Percentiles rank a stretch among this genome's conserved stretches.
These are phyloP conservation scores for Muricea muricata DNA, from an alignment of 92 coral and sea anemone genomes.

Conservation along the genomic window DNA sequence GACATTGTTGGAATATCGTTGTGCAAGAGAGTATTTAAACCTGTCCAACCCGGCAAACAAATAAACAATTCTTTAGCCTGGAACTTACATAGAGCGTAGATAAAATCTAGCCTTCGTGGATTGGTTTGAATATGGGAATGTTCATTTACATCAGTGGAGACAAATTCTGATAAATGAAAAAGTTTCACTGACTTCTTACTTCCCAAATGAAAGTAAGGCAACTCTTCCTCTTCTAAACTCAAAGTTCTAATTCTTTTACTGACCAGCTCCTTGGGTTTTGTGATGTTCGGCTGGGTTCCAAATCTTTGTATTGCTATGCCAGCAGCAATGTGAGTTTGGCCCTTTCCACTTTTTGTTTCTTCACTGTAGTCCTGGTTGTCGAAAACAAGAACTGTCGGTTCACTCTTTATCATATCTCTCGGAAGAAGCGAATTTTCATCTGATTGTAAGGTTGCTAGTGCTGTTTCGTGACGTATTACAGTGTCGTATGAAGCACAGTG, in stretches of 20 bases:
- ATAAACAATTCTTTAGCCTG: neutral
- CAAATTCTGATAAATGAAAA: conserved; percentile 20
- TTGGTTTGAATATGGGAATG: neutral
- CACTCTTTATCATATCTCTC: conserved; percentile 29
- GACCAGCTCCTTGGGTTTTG: neutral
- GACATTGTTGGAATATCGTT: conserved; percentile 30
- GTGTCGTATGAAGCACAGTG: conserved; percentile 45
- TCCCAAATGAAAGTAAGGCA: conserved; percentile 14
- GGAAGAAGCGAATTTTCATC: neutral
- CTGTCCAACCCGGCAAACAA: conserved; percentile 33
- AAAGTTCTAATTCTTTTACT: conserved; percentile 29
- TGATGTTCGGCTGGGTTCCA: neutral
- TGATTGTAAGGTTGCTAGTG: conserved; percentile 33
- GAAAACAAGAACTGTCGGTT: conserved; percentile 31
- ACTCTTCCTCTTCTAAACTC: conserved; percentile 15
- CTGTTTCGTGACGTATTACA: conserved; percentile 30
- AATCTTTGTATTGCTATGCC: conserved; percentile 30
- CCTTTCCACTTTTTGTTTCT: conserved; percentile 46
- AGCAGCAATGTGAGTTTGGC: conserved; percentile 41
- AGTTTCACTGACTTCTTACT: conserved; percentile 6
- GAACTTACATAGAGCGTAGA: conserved; percentile 21
- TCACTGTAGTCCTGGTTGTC: conserved; percentile 45
- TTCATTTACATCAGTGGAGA: conserved; percentile 28
- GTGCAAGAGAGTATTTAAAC: conserved; percentile 36
- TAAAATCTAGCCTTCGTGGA: conserved; percentile 25